Evolutionary conservation across 2,888 invertebrate genomes (phyloP), one percentile per base, ranked within the genome.

Genomic region (Pelosia muscerda): DNA sequence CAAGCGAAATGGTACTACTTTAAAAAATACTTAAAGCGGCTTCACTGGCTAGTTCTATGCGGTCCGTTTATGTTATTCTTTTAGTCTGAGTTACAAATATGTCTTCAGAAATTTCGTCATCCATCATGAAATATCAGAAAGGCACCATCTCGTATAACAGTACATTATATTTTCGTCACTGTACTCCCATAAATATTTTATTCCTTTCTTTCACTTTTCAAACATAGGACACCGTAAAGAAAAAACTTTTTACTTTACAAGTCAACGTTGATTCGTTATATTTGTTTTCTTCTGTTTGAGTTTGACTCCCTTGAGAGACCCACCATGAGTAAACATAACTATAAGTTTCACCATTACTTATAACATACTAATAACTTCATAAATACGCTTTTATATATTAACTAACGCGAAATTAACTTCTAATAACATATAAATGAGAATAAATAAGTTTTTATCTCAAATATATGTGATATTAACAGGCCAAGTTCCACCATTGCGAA

Each of bases 401-500:
- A 49, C n/a, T 15, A 60, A 60, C 60, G 15, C 26, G 26, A 66
- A 55, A 66, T 66, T 28, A 63, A 57, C 65, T 31, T 61, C 66
- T 64, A 65, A 25, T 38, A 54, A 66, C 34, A 67, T 55, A 70
- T 71, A 75, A 71, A 72, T 65, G 69, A 67, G 65, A 66, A 59
- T 49, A 71, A 72, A 75, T 73, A 74, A 28, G 74, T 60, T 70
- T 81, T 72, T 76, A 82, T 81, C 76, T 73, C 26, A 65, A 75
- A 63, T 73, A 74, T 73, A 73, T 76, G 71, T 75, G 69, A 78
- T 80, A 81, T 78, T 77, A 81, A 76, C 66, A 77, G 76, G 69
- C 76, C 73, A 84, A 85, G 81, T 85, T 84, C 77, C 71, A 68
- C 72, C 78, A 63, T 77, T 76, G 75, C 72, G 75, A 76, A 78